Evolutionary conservation across 2,888 invertebrate species (phyloP).

Genomic region (Melieria picta): DNA sequence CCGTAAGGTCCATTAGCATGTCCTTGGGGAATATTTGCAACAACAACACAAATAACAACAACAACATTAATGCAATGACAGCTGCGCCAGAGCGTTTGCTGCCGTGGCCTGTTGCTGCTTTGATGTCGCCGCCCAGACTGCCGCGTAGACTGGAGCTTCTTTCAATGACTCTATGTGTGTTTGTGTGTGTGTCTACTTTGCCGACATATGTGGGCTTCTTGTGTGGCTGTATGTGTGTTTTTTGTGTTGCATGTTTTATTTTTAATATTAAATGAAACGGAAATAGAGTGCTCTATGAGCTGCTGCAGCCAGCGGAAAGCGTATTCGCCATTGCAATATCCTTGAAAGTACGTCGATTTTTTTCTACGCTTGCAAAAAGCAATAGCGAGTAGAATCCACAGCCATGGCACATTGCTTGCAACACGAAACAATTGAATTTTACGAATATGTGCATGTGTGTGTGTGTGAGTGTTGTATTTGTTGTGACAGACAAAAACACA

Average conservation of each 20-base stretch:
- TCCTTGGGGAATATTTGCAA: slow-evolving; percentile 29
- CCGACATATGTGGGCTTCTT: background rate
- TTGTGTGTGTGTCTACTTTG: background rate
- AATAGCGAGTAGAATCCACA: no score
- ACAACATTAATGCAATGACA: background rate
- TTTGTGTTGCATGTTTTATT: background rate
- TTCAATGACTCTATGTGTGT: background rate
- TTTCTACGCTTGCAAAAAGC: no score
- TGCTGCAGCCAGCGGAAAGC: background rate
- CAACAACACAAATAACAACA: background rate
- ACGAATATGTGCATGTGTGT: no score
- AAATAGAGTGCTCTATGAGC: slow-evolving; percentile 10
- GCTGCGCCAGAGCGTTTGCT: background rate
- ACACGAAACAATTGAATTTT: no score
- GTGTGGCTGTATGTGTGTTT: background rate
- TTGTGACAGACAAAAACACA: no score
- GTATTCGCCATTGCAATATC: slow-evolving; percentile 8
- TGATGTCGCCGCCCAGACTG: background rate
- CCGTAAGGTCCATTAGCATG: slow-evolving; percentile 39
- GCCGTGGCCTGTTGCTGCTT: background rate
- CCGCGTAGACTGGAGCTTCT: background rate
- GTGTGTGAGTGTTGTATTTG: no score
- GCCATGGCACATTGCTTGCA: no score
- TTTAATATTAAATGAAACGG: slow-evolving; percentile 25
- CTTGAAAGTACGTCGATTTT: background rate